Evolutionary conservation across 2,888 invertebrate species (phyloP).

Genomic region (Megalurothrips usitatus): DNA sequence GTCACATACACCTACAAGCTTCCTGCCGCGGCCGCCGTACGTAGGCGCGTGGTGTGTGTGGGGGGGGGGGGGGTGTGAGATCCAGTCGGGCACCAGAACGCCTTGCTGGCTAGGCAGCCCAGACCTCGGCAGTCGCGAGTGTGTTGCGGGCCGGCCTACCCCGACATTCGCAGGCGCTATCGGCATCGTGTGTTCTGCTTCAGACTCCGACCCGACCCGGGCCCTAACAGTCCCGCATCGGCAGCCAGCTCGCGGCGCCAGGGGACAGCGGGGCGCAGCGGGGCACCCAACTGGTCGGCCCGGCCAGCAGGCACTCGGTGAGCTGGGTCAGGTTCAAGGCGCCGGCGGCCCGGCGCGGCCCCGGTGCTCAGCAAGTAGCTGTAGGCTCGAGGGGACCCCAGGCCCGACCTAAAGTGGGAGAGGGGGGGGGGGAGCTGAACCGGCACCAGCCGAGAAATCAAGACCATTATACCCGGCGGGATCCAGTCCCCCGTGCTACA

Average conservation of each 20-base stretch:
- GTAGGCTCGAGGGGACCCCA: background rate
- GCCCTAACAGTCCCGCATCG: too few species aligned
- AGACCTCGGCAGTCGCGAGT: too few species aligned
- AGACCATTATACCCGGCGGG: conserved; percentile 2
- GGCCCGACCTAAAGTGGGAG: background rate
- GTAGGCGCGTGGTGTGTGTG: background rate
- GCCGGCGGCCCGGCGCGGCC: background rate
- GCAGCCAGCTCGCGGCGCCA: background rate
- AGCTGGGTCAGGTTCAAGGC: conserved; percentile 1
- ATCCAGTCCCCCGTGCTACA: background rate
- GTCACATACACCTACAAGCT: background rate
- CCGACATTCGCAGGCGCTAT: background rate
- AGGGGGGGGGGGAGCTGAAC: background rate
- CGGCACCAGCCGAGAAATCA: background rate
- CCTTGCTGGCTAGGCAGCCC: too few species aligned
- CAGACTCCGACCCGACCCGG: background rate
- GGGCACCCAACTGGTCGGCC: background rate
- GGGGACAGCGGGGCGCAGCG: too few species aligned
- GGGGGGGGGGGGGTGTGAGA: too few species aligned
- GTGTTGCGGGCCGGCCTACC: too few species aligned
- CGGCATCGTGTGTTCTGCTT: background rate
- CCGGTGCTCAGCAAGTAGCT: background rate
- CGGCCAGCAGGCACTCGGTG: too few species aligned
- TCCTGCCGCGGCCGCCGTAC: background rate
- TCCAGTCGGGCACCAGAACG: too few species aligned